These are phyloP conservation scores for Oplegnathus fasciatus DNA, from an alignment of 2,113 vertebrate species.

Conservation along the genomic window DNA sequence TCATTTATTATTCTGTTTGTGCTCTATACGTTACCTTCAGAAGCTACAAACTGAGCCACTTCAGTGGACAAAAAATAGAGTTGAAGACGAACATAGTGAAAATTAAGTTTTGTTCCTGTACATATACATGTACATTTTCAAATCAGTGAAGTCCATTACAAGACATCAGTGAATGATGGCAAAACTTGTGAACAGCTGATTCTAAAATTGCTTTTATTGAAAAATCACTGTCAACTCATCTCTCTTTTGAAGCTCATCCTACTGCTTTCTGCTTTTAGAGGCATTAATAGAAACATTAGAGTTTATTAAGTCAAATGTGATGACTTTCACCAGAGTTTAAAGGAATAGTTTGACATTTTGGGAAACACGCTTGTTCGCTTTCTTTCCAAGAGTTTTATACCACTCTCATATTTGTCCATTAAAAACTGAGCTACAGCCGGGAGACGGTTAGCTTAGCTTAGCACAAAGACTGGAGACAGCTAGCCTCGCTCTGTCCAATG, in stretches of 20 bases:
- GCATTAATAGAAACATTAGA: background rate
- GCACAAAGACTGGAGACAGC: background rate
- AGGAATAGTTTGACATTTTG: background rate
- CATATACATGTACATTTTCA: background rate
- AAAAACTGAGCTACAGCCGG: background rate
- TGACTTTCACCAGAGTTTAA: background rate
- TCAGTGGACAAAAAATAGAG: background rate
- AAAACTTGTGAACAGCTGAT: background rate
- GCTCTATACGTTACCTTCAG: background rate
- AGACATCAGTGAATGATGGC: background rate
- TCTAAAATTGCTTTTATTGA: background rate
- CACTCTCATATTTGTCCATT: background rate
- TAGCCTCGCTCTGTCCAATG: background rate
- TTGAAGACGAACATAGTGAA: background rate
- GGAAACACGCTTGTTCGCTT: background rate
- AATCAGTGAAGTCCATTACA: background rate
- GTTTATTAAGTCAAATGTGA: background rate
- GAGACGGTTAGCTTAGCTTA: no score
- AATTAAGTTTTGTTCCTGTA: background rate
- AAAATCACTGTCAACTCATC: background rate
- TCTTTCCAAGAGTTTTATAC: background rate
- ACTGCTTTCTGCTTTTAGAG: background rate
- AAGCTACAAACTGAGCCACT: background rate
- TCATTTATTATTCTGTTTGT: conserved; percentile 3
- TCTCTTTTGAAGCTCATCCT: background rate